Percentiles rank a stretch among this genome's conserved stretches.
These are phyloP conservation scores for Petaurus breviceps DNA, from an alignment of 2,113 vertebrate genomes.

Conservation along the genomic window DNA sequence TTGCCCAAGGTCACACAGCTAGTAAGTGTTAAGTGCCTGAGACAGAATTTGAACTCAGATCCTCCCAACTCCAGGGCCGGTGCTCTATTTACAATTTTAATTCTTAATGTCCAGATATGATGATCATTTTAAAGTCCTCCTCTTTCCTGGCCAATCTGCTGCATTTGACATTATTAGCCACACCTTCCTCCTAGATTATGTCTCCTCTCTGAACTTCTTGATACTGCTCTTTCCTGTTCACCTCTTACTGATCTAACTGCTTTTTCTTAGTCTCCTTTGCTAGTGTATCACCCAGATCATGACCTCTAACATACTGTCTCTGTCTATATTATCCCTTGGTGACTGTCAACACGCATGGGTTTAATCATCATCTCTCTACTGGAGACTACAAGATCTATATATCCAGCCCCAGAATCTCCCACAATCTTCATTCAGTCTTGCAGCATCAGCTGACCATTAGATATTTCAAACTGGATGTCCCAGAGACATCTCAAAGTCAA, in stretches of 20 bases:
- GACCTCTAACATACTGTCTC: background rate
- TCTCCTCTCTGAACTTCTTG: background rate
- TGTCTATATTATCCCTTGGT: background rate
- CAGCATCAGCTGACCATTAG: background rate
- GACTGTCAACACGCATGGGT: background rate
- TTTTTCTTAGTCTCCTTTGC: background rate
- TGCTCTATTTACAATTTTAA: background rate
- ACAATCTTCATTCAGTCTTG: background rate
- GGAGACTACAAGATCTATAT: background rate
- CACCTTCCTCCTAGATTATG: background rate
- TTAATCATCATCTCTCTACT: background rate
- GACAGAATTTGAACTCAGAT: no score
- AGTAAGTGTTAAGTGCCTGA: no score
- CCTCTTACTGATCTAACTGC: background rate
- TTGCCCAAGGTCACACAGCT: no score
- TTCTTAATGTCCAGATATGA: background rate
- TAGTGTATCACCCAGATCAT: background rate
- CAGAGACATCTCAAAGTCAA: background rate
- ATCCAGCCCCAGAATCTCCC: background rate
- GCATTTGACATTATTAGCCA: background rate
- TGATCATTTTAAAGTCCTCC: background rate
- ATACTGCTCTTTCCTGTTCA: background rate
- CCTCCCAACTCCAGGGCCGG: no score
- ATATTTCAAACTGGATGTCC: background rate
- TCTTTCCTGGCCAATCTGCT: background rate